Percentiles rank a stretch among this genome's conserved stretches.
Evolutionary conservation across 2,888 invertebrate species (phyloP).

Genomic region (Ochropleura leucogaster): DNA sequence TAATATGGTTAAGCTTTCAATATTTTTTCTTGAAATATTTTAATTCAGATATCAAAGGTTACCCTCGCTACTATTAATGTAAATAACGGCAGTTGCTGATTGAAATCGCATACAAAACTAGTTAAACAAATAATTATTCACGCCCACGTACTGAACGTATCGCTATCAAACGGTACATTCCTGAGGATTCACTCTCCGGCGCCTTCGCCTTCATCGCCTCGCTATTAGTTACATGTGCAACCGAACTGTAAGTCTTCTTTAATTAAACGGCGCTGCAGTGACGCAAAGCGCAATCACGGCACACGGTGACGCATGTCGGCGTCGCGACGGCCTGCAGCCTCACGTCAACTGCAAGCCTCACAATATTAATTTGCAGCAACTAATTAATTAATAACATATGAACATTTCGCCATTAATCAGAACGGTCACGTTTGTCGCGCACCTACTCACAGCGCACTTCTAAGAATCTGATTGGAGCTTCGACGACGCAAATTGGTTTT

Average conservation of each 20-base stretch:
- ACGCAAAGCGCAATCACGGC: constrained; percentile 72
- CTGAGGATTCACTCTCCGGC: constrained; percentile 69
- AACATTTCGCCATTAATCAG: constrained; percentile 83
- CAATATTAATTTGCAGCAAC: constrained; percentile 84
- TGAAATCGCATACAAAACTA: constrained; percentile 27
- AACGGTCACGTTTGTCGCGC: constrained; percentile 72
- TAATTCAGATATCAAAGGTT: constrained; percentile 17
- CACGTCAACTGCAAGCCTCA: constrained; percentile 85
- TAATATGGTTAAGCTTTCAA: constrained; percentile 3
- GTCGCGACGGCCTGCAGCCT: constrained; percentile 70
- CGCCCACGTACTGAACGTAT: constrained; percentile 33
- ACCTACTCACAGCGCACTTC: constrained; percentile 52
- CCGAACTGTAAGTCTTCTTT: constrained; percentile 82
- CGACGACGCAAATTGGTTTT: constrained; percentile 68
- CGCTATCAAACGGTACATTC: constrained; percentile 60
- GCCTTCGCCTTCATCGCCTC: constrained; percentile 57
- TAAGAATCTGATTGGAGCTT: constrained; percentile 62
- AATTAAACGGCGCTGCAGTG: constrained; percentile 82
- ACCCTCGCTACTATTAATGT: background rate
- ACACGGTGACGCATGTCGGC: constrained; percentile 73
- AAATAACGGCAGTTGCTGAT: constrained; percentile 12
- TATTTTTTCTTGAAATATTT: background rate
- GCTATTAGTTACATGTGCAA: constrained; percentile 66
- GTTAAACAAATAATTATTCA: constrained; percentile 24
- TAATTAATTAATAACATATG: constrained; percentile 87